Conservation (phyloP, 2,797 vertebrate species). For the Sebastes reedi region DNA sequence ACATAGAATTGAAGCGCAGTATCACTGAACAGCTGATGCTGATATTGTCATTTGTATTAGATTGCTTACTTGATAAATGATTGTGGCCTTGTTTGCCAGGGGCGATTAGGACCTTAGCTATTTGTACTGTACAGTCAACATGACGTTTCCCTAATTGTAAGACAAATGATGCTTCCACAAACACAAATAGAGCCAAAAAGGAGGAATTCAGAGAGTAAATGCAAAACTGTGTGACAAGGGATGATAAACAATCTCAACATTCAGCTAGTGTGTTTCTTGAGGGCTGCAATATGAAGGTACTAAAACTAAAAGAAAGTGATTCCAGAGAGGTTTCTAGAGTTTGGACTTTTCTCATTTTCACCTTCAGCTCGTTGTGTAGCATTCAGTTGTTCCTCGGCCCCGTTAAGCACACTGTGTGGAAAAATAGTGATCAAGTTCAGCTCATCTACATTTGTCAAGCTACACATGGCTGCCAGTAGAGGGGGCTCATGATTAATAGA, state of each 20-base stretch:
- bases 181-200: not conserved
- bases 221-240: not conserved
- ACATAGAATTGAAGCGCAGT: not conserved
- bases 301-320: conserved; percentile 14
- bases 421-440: not conserved
- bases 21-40: not conserved
- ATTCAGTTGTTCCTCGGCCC: not conserved
- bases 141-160: not conserved
- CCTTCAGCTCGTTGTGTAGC: not conserved
- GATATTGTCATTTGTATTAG: not conserved
- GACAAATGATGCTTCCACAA: not conserved
- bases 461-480: conserved; percentile 2
- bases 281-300: not conserved
- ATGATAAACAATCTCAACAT: not conserved
- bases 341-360: conserved; percentile 13
- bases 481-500: not conserved
- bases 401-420: not conserved
- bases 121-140: not conserved
- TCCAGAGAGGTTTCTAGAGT: not conserved
- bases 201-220: not conserved
- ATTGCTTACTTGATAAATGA: not conserved
- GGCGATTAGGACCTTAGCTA: not conserved
- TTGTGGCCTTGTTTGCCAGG: not conserved
- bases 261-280: conserved; percentile 4
- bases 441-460: not conserved